Evolutionary conservation across 2,888 invertebrate genomes (phyloP).

Genomic region (Plusia festucae): DNA sequence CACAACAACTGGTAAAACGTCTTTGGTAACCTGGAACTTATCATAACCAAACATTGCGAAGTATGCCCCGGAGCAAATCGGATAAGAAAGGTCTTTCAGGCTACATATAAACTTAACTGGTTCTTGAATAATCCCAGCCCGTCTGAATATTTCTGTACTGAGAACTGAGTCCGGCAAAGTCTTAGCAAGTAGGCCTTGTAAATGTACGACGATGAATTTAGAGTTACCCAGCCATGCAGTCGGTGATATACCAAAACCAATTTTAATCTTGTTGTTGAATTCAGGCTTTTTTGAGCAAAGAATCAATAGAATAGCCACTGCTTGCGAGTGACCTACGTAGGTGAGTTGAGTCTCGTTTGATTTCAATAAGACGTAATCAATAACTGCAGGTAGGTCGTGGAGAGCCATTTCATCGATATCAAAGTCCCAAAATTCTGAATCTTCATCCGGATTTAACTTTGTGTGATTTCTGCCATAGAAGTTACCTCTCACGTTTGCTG

Average conservation of each 20-base stretch:
- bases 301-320: constrained; percentile 50
- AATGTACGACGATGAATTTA: constrained; percentile 52
- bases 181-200: constrained; percentile 45
- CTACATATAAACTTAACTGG: constrained; percentile 55
- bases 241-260: constrained; percentile 62
- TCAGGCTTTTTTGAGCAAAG: constrained; percentile 62
- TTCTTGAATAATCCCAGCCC: constrained; percentile 46
- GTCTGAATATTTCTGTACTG: constrained; percentile 52
- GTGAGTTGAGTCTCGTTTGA: constrained; percentile 55
- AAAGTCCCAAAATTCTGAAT: constrained; percentile 62
- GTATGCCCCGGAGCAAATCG: constrained; percentile 53
- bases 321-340: constrained; percentile 66
- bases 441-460: constrained; percentile 52
- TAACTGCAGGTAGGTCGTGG: constrained; percentile 61
- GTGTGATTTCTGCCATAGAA: constrained; percentile 87
- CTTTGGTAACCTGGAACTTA: constrained; percentile 54
- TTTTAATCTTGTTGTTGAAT: constrained; percentile 64
- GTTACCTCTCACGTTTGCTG: constrained; percentile 94
- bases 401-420: constrained; percentile 61
- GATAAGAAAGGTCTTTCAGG: constrained; percentile 47
- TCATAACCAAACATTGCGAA: constrained; percentile 62
- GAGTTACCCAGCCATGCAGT: constrained; percentile 57
- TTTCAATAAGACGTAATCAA: constrained; percentile 62
- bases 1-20: constrained; percentile 54
- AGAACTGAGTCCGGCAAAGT: constrained; percentile 13